Percentiles rank a stretch among this genome's conserved stretches.
Evolutionary conservation across 2,888 invertebrate species (phyloP).

Genomic region (Pammene aurita): DNA sequence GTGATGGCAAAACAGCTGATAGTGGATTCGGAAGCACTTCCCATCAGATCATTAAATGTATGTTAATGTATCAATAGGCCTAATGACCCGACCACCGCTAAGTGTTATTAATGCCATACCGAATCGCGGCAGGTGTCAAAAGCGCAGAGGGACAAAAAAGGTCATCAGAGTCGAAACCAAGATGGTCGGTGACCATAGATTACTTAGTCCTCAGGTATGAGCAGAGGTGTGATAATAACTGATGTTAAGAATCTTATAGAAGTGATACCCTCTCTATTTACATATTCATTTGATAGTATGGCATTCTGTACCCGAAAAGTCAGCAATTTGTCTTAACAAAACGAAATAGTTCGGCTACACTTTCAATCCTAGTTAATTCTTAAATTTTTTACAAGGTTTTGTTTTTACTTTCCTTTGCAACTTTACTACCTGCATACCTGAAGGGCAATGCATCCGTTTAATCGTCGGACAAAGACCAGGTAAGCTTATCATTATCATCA

Average conservation of each 20-base stretch:
- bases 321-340: no score
- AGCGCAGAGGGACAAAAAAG: conserved; percentile 75
- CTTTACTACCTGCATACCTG: no score
- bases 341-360: no score
- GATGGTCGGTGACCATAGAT: conserved; percentile 61
- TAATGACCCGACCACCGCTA: conserved; percentile 54
- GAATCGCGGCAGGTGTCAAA: conserved; percentile 81
- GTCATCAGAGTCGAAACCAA: conserved; percentile 72
- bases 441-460: no score
- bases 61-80: conserved; percentile 30
- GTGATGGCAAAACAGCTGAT: conserved; percentile 27
- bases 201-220: background rate
- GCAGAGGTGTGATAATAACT: conserved; percentile 2
- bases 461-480: no score
- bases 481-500: no score
- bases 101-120: conserved; percentile 72
- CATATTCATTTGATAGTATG: no score
- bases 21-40: conserved; percentile 21
- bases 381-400: no score
- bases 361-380: no score
- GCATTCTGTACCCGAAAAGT: no score
- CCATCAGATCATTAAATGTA: conserved; percentile 28
- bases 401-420: no score
- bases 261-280: no score
- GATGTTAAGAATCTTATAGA: background rate